Base-by-base conservation (phyloP, 2,797 vertebrate genomes). In the Platyrinchus mystaceus region DNA sequence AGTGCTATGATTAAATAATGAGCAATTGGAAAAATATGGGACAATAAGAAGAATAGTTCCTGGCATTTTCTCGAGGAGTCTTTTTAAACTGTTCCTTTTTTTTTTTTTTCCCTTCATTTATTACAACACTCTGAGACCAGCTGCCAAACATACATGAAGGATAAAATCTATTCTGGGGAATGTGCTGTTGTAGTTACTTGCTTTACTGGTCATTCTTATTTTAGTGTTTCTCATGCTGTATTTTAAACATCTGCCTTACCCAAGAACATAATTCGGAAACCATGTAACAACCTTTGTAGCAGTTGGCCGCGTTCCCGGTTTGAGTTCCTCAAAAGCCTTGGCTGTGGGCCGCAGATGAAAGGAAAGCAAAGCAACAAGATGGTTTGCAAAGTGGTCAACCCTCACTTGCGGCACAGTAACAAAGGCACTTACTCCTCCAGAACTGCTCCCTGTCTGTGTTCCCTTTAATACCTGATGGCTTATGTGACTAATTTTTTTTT, bases 281-380 rank as follows among this genome's bases (percentile, higher is more conserved):
- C 93, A 20, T 86, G 76, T 78, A 94, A 86, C 84, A 92, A 95
- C 92, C 92, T 96, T 93, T 94, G 94, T 96, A 95, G 95, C 82
- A 94, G 89, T 93, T 97, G 96, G 96, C 94, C 44, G 8, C 2
- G 0, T 86, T 97, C 95, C 95, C 76, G 1, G 87, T 64, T 55
- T 22, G 47, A 94, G 94, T 92, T 97, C 95, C 95, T 97, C 94
- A 96, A 96, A 96, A 96, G 94, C 94, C 30, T 93, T 96, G 92
- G 92, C 92, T 81, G 5, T 53, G 91, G 85, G 89, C 94, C 24
- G 12, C 76, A 93, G 87, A 95, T 94, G 92, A 97, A 96, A 96
- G 92, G 60, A 94, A 94, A 89, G 87, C 50, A 93, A 95, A 92
- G 82, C 71, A 94, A 78, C 63, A 84, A 88, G 89, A 91, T 73